phyloP scores from a whole-genome alignment of 2,888 invertebrate genomes.

The Melipona bicolor region DNA sequence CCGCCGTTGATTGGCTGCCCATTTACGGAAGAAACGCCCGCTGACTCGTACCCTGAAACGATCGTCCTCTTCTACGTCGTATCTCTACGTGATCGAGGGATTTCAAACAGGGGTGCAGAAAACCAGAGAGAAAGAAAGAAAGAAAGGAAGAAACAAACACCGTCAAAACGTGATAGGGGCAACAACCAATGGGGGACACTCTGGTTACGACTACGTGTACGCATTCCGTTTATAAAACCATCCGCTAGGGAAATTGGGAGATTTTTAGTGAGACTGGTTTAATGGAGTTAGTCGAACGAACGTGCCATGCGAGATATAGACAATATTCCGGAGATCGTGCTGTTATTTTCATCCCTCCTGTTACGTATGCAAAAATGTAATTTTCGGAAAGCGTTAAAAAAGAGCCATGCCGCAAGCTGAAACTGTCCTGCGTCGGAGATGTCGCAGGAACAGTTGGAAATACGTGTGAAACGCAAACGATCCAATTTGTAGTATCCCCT shows the following conservation, averaged over 20 bases:
- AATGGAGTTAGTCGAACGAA: conserved; percentile 37
- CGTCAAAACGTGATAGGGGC: not conserved
- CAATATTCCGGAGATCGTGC: conserved; percentile 14
- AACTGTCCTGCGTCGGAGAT: not conserved
- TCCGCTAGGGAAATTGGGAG: conserved; percentile 10
- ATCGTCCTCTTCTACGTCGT: conserved; percentile 51
- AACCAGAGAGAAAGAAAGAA: not conserved
- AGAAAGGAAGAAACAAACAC: not conserved
- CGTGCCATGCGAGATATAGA: conserved; percentile 4
- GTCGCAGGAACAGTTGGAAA: not conserved
- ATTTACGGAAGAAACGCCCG: conserved; percentile 79
- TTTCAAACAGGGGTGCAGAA: not conserved
- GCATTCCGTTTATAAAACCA: not conserved
- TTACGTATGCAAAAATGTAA: conserved; percentile 12
- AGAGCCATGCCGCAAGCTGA: conserved; percentile 32
- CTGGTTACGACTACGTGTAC: not conserved
- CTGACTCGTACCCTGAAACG: conserved; percentile 81
- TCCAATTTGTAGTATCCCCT: not conserved
- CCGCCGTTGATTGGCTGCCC: conserved; percentile 71
- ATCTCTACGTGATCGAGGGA: not conserved
- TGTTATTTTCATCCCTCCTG: conserved; percentile 24
- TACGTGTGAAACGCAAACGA: not conserved
- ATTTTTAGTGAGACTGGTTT: conserved; percentile 23
- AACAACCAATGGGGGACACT: not conserved
- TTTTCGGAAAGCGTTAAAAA: conserved; percentile 20